Evolutionary conservation across 1,140 invertebrate species (phyloP).

Genomic region (Euwallacea fornicatus): DNA sequence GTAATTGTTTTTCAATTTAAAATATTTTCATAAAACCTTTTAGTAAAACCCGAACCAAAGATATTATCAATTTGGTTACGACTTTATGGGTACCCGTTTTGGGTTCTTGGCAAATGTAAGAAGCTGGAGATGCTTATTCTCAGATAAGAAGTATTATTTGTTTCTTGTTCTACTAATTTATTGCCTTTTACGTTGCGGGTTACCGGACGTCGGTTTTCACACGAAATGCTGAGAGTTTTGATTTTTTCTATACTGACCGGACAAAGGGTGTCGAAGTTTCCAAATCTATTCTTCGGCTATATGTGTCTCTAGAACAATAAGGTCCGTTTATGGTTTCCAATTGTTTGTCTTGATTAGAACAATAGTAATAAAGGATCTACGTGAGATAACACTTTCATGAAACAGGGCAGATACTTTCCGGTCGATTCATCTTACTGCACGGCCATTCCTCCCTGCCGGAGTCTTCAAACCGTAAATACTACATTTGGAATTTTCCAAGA

Average conservation of each 20-base stretch:
- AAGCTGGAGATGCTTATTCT: constrained; percentile 7
- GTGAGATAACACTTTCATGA: not conserved
- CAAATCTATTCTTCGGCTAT: too few relatives aligned
- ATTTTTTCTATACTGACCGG: too few relatives aligned
- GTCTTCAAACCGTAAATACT: too few relatives aligned
- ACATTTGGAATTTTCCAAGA: too few relatives aligned
- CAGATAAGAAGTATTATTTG: not conserved
- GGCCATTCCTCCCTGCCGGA: too few relatives aligned
- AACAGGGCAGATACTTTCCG: not conserved
- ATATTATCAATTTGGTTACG: constrained; percentile 11
- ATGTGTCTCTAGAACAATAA: not conserved
- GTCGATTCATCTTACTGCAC: not conserved
- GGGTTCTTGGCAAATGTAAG: constrained; percentile 4
- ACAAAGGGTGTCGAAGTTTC: too few relatives aligned
- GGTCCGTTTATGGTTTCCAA: not conserved
- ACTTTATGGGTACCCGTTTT: constrained; percentile 6
- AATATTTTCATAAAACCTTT: not conserved
- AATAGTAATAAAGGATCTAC: constrained; percentile 5
- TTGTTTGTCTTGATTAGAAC: constrained; percentile 9
- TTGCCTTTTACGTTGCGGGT: not conserved
- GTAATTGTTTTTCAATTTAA: too few relatives aligned
- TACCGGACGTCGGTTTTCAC: too few relatives aligned
- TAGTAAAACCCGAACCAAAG: not conserved
- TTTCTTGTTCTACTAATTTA: constrained; percentile 4
- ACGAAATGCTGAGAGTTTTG: too few relatives aligned